phyloP scores from a whole-genome alignment of 2,113 vertebrate genomes.

The Limnothrissa miodon region DNA sequence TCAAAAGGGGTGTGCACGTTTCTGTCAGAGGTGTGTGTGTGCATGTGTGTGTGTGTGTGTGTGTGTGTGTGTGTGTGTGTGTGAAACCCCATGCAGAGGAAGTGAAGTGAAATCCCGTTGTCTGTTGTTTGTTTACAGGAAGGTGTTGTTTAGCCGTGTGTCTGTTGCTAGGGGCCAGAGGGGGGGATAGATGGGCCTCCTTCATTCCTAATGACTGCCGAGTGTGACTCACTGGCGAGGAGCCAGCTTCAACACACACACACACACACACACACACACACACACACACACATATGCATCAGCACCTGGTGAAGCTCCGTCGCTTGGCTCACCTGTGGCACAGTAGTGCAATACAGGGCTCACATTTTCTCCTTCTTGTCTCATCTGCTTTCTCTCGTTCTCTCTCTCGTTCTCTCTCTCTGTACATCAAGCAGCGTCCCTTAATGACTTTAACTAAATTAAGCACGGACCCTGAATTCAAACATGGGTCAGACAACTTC shows the following conservation, averaged over 20 bases:
- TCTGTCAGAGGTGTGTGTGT: background rate
- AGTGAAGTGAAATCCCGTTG: constrained; percentile 42
- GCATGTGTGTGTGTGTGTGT: background rate
- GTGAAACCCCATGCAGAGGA: constrained; percentile 46
- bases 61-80: background rate
- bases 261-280: constrained; percentile 24
- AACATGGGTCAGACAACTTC: no score
- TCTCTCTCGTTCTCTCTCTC: background rate
- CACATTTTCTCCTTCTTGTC: background rate
- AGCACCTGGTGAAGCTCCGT: constrained; percentile 17
- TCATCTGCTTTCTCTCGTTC: background rate
- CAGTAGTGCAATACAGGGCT: background rate
- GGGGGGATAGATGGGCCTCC: constrained; percentile 54
- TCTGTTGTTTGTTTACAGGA: constrained; percentile 70
- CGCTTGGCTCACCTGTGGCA: background rate
- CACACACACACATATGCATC: constrained; percentile 42
- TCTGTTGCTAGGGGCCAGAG: constrained; percentile 63
- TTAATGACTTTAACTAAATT: no score
- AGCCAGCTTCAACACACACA: constrained; percentile 51
- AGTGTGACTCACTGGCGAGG: constrained; percentile 60
- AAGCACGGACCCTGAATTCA: no score
- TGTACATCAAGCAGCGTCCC: background rate
- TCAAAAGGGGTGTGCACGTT: background rate
- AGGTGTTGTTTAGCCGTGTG: constrained; percentile 64
- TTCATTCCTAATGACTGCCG: constrained; percentile 65